Base-by-base conservation (phyloP, 2,113 vertebrate species). In the Globicephala melas region DNA sequence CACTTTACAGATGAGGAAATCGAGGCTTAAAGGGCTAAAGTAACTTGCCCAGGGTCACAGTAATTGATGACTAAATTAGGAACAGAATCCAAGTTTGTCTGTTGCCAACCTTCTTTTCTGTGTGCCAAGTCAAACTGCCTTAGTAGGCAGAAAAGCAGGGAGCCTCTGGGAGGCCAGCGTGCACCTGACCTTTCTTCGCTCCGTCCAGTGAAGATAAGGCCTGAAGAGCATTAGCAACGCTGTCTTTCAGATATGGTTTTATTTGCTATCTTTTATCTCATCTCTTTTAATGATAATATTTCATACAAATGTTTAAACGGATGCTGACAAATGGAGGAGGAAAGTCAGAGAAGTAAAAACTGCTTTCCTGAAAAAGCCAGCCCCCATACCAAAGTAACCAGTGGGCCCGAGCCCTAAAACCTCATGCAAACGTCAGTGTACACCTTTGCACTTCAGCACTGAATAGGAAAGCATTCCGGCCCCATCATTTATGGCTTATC, bases 401-500 rank as follows among this genome's bases (percentile, higher is more conserved):
- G 73, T 84, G 74, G 88, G 15, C 50, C 58, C 17, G 44, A 41
- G 70, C 47, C 70, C 93, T 97, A 92, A 96, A 93, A 44, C 31
- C 89, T 98, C 97, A 94, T 98, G 96, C 96, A 95, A 89, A 95
- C 73, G 97, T 95, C 93, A 96, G 60, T 9, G 44, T 89, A 83
- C 58, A 84, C 70, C 65, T 95, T 86, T 95, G 89, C 55, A 83
- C 95, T 92, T 86, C 13, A 84, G 82, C 74, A 83, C 87, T 87
- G 91, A 94, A 86, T 80, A 71, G 96, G 74, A 97, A 97, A 93
- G 95, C 91, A 93, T 60, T 50, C 91, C 58, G 28, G 20, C 55
- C 83, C 86, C 44, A 94, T 97, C 96, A 97, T 89, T 97, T 96
- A 96, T 60, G 96, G 89, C 70, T 97, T 92, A 98, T 98, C 92